Evolutionary conservation across 2,888 invertebrate species (phyloP), one percentile per base, ranked within the genome.

Genomic region (Diarsia rubi): DNA sequence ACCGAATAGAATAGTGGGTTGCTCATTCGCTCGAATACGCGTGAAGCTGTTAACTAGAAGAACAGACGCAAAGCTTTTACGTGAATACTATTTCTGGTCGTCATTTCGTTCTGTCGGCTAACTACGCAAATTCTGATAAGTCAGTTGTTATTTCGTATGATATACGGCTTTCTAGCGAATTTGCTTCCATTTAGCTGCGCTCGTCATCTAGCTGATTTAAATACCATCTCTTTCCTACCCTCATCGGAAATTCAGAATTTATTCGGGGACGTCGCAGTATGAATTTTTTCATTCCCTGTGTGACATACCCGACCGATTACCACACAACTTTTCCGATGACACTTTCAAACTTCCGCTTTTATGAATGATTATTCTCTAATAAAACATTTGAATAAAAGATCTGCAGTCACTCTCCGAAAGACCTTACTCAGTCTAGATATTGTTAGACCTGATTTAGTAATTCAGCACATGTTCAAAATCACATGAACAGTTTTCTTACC

Each of bases 81-180:
- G 69, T 78, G 73, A 83, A 83, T 47, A 83, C 83, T 78, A 72
- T 74, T 81, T 81, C 74, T 62, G 47, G 75, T 74, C 57, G 60
- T 70, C 69, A 74, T 70, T 81, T 79, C 70, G 80, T 71, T 75
- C 59, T 65, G 60, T 27, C 65, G 64, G 60, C 60, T 78, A 66
- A 81, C 24, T 65, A 52, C 45, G 64, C 42, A 31, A 27, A 42
- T 65, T 72, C 42, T 69, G 42, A 67, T 65, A 69, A 76, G n/a
- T 81, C n/a, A 16, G 74, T 64, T 59, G 49, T 74, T 78, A 52
- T 62, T 79, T 80, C 52, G 42, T 75, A 31, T 52, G 24, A 37
- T 63, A 66, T 66, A 21, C 42, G 21, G 14, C 31, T 27, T 66
- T 59, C 31, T 31, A 42, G 16, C n/a, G n/a, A 45, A 54, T 47